These are phyloP conservation scores for Cyclargus thomasi DNA, from an alignment of 1,140 invertebrate species.

Conservation along the genomic window DNA sequence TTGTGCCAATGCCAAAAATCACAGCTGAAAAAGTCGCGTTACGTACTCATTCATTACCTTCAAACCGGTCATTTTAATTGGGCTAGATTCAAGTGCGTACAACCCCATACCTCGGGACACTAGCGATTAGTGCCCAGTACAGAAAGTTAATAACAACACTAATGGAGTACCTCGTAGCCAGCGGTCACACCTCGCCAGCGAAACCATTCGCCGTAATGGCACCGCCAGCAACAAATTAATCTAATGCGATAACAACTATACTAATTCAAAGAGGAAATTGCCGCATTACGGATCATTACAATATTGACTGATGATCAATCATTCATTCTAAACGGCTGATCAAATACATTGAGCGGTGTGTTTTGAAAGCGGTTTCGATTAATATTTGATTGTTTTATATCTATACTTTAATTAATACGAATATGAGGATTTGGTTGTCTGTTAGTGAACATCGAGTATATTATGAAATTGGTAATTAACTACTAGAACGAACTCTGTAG, in stretches of 20 bases:
- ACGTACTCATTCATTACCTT: no score
- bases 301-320: not conserved
- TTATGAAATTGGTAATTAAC: no score
- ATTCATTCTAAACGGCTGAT: not conserved
- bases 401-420: no score
- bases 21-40: no score
- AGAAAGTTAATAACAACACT: not conserved
- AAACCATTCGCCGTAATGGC: slow-evolving; percentile 60
- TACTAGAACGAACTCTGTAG: no score
- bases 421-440: no score
- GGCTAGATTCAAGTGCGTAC: no score
- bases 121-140: no score
- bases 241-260: slow-evolving; percentile 56
- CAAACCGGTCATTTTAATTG: no score
- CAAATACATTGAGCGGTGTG: not conserved
- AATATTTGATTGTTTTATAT: not conserved
- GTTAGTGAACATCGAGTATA: no score
- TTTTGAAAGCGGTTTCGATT: not conserved
- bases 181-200: slow-evolving; percentile 50
- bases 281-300: slow-evolving; percentile 24
- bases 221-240: slow-evolving; percentile 61
- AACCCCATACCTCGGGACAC: not conserved
- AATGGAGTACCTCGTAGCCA: slow-evolving; percentile 14
- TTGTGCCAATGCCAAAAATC: no score
- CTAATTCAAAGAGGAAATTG: slow-evolving; percentile 48